Conservation (phyloP, 2,797 vertebrate species). For the Semotilus atromaculatus region DNA sequence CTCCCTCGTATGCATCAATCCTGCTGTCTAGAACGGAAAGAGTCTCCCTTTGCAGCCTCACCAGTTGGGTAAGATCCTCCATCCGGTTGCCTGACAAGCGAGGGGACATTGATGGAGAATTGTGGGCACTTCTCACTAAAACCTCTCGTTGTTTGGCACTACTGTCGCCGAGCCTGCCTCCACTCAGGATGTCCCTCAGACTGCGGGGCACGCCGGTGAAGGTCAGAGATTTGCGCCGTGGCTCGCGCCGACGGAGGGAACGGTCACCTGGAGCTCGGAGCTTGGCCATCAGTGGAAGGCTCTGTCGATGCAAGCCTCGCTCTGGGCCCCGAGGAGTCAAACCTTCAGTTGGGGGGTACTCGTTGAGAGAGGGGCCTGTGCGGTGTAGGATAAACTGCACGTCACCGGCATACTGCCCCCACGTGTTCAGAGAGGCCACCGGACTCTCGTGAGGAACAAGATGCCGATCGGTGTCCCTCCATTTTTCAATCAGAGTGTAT, state of each 20-base stretch:
- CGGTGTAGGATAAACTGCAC: constrained; percentile 95
- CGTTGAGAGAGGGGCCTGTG: constrained; percentile 92
- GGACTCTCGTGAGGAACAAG: constrained; percentile 94
- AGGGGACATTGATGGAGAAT: constrained; percentile 63
- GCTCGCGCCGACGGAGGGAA: constrained; percentile 89
- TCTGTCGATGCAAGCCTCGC: constrained; percentile 92
- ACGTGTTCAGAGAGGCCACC: constrained; percentile 94
- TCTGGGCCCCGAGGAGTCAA: constrained; percentile 86
- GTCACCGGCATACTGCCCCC: constrained; percentile 97
- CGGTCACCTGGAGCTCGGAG: constrained; percentile 88
- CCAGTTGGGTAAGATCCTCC: constrained; percentile 88
- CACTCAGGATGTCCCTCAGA: constrained; percentile 92
- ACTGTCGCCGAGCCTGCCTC: constrained; percentile 74
- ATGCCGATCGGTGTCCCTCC: constrained; percentile 94
- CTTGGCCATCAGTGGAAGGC: constrained; percentile 93
- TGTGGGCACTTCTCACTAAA: constrained; percentile 75
- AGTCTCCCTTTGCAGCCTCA: constrained; percentile 90
- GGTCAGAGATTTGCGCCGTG: constrained; percentile 94
- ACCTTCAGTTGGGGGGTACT: constrained; percentile 90
- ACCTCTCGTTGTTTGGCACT: constrained; percentile 86
- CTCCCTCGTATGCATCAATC: constrained; percentile 84
- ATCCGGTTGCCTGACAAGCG: constrained; percentile 79
- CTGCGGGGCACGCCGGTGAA: constrained; percentile 93
- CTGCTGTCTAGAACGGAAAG: constrained; percentile 88
- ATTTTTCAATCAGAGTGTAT: constrained; percentile 97